A percentile compares a stretch with the other conserved stretches of the same genome.
These are phyloP conservation scores for Morus bassanus DNA, from an alignment of 2,797 vertebrate genomes.

Conservation along the genomic window DNA sequence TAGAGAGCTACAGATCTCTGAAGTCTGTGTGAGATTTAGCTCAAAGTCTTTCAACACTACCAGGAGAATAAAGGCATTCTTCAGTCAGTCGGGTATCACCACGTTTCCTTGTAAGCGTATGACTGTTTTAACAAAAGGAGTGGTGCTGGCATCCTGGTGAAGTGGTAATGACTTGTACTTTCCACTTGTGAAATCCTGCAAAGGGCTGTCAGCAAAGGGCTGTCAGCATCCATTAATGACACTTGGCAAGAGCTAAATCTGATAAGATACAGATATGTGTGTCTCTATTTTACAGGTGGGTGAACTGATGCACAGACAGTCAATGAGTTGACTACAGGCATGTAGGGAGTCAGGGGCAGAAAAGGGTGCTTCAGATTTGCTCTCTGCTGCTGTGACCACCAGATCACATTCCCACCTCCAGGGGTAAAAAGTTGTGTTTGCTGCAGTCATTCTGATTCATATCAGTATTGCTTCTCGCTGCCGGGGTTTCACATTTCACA, in stretches of 20 bases:
- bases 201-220: background rate
- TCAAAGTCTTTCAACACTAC: background rate
- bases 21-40: background rate
- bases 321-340: background rate
- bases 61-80: background rate
- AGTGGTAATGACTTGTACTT: background rate
- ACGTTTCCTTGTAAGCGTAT: background rate
- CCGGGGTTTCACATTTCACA: conserved; percentile 17
- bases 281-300: background rate
- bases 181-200: background rate
- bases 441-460: background rate
- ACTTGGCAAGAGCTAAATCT: background rate
- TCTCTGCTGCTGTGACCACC: background rate
- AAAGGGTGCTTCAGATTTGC: background rate
- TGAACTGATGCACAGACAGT: background rate
- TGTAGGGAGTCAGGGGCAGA: background rate
- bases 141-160: background rate
- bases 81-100: background rate
- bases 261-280: background rate
- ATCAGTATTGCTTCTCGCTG: background rate
- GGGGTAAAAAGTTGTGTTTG: background rate
- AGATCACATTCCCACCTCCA: background rate
- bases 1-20: background rate
- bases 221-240: background rate
- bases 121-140: background rate